Base-by-base conservation (phyloP, 2,113 vertebrate genomes). In the Epinephelus fuscoguttatus region DNA sequence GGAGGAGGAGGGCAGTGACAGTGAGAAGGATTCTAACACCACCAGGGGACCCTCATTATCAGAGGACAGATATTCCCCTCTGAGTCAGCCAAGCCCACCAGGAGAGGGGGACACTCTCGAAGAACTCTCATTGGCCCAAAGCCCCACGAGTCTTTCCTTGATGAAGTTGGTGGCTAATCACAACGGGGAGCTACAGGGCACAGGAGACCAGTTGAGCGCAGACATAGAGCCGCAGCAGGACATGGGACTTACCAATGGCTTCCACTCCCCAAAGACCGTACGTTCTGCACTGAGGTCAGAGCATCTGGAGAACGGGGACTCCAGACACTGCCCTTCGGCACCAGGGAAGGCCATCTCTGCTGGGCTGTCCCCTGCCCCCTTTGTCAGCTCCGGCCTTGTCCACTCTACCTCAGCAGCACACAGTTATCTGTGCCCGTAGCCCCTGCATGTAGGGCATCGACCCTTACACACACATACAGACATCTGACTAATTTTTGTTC, bases 361-460 rank as follows among this genome's bases (percentile, higher is more conserved):
- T 0, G 0, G 88, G 67, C 91, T 94, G 0, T 57, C 84, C 59
- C 72, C 94, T 2, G 70, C 93, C 73, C 93, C 91, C 40, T 94
- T 95, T 67, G 93, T 92, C 75, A 93, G 91, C 90, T 94, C 95
- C 57, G 93, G 89, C 89, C 89, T 96, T 68, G 94, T 95, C 85
- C 94, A 93, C 87, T 91, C 96, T 93, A 95, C 96, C 96, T 96
- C 96, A 91, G 92, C 94, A 87, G 91, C 91, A 86, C 96, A 97
- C 91, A 95, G 86, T 81, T 94, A 95, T 70, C 25, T 93, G 63
- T 94, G 93, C 92, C 94, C 96, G 80, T 95, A 95, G 64, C 79
- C 81, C 75, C 81, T 45, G 75, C 81, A 87, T 70, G 70, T 40
- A 72, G 73, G 80, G 53, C 78, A 33, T 47, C 11, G 50, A 33